Evolutionary conservation across 1,140 invertebrate genomes (phyloP).

Genomic region (Stenopsyche tienmushanensis): DNA sequence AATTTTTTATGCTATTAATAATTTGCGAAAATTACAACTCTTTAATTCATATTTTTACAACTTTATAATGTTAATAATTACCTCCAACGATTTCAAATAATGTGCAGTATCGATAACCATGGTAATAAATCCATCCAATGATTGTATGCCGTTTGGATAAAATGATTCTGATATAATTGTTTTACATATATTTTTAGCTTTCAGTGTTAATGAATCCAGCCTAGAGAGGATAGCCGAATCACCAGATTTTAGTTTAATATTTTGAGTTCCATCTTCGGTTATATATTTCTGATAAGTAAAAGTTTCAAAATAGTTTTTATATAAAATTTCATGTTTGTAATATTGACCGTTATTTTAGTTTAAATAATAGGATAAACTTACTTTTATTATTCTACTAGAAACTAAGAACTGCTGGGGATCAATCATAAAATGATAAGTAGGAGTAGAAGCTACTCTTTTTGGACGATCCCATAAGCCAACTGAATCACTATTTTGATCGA

Average conservation of each 20-base stretch:
- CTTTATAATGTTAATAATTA: conserved; percentile 45
- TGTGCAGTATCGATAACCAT: conserved; percentile 64
- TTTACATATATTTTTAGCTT: conserved; percentile 64
- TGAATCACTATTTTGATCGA: conserved; percentile 47
- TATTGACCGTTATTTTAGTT: too few relatives aligned
- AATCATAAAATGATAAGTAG: conserved; percentile 56
- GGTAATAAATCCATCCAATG: conserved; percentile 66
- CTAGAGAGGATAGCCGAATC: conserved; percentile 35
- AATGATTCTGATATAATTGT: conserved; percentile 57
- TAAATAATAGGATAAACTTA: conserved; percentile 29
- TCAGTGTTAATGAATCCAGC: conserved; percentile 52
- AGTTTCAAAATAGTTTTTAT: background rate
- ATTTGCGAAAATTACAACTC: background rate
- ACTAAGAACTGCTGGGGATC: conserved; percentile 51
- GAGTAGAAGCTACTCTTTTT: conserved; percentile 47
- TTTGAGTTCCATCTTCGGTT: background rate
- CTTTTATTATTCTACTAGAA: conserved; percentile 48
- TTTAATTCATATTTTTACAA: background rate
- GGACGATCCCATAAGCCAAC: conserved; percentile 60
- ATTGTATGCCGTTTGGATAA: conserved; percentile 60
- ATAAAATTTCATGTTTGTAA: background rate
- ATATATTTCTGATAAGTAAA: background rate
- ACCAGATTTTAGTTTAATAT: background rate
- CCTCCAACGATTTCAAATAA: conserved; percentile 65
- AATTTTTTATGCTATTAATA: background rate